Conservation (phyloP, 2,113 vertebrate species). For the Grus americana region DNA sequence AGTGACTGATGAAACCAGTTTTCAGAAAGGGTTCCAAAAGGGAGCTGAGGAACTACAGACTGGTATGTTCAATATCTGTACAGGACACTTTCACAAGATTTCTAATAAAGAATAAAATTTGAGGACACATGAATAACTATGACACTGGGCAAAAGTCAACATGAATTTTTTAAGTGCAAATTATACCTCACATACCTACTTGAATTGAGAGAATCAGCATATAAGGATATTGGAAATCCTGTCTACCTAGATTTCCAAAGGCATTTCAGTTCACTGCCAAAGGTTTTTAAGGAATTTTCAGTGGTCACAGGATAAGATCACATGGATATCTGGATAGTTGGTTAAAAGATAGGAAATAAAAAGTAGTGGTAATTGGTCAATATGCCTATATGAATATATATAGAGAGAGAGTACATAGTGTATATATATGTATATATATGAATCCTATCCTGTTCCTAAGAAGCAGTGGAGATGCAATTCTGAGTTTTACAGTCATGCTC, state of each 20-base stretch:
- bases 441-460: not conserved
- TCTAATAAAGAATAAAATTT: not conserved
- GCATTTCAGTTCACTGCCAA: not conserved
- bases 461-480: not conserved
- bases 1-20: not conserved
- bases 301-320: not conserved
- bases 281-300: not conserved
- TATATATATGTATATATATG: too few relatives aligned
- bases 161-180: not conserved
- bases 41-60: not conserved
- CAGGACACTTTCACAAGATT: not conserved
- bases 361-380: not conserved
- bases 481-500: not conserved
- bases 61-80: not conserved
- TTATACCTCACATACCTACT: not conserved
- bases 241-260: not conserved
- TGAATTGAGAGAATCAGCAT: not conserved
- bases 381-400: not conserved
- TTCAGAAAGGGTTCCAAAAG: not conserved
- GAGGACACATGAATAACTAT: not conserved
- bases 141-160: not conserved
- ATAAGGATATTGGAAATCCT: not conserved
- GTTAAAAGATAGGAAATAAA: not conserved
- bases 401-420: not conserved
- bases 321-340: not conserved